Evolutionary conservation across 2,888 invertebrate species (phyloP).

Genomic region (Stenchaetothrips biformis): DNA sequence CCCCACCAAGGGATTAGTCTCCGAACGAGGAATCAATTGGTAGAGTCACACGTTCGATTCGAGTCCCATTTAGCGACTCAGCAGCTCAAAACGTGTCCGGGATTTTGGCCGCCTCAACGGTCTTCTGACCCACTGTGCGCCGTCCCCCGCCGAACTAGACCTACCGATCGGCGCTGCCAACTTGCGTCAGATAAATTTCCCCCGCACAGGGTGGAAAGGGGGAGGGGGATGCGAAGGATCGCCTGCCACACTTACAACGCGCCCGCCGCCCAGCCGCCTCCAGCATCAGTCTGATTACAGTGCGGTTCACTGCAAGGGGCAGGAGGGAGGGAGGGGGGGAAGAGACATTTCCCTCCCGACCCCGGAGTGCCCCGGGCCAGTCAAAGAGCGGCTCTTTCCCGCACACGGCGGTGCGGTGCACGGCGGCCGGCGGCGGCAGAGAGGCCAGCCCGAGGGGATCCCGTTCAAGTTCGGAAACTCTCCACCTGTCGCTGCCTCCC

Average conservation of each 20-base stretch:
- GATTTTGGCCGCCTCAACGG: no score
- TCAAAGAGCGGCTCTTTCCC: neutral
- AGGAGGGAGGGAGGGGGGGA: no score
- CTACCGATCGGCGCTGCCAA: neutral
- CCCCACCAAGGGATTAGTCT: no score
- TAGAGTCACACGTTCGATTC: no score
- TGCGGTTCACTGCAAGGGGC: no score
- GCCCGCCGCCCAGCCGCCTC: neutral
- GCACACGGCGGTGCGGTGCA: neutral
- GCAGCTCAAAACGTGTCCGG: no score
- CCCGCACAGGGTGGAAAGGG: neutral
- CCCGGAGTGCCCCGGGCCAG: neutral
- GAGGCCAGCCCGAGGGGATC: no score
- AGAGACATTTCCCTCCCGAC: neutral
- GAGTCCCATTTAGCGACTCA: no score
- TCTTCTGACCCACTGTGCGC: no score
- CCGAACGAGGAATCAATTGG: no score
- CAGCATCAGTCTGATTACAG: conserved; percentile 12
- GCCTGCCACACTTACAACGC: neutral
- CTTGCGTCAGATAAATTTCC: conserved; percentile 3
- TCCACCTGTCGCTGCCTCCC: conserved; percentile 1
- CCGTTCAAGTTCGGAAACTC: neutral
- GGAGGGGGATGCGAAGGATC: neutral
- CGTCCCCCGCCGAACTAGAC: no score
- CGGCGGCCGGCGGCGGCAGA: no score